Conservation (phyloP, 2,797 vertebrate species). For the Arvicola amphibius region DNA sequence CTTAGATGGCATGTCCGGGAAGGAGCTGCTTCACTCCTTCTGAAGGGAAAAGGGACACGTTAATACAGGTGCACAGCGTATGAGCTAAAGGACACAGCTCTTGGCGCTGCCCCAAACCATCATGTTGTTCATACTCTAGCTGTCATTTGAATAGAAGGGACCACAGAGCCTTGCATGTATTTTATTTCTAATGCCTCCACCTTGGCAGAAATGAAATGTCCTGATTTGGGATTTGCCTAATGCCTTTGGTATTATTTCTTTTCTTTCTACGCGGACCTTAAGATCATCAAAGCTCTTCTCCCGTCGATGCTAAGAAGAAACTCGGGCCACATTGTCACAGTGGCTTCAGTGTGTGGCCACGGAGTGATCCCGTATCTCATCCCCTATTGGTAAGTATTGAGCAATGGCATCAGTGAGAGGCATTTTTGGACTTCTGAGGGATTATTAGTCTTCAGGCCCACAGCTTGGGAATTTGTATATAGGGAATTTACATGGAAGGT, state of each 20-base stretch:
- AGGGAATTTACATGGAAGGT: not conserved
- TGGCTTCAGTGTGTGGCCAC: slow-evolving; percentile 79
- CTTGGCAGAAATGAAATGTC: not conserved
- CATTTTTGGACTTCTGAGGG: not conserved
- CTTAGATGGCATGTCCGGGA: not conserved
- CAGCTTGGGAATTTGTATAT: not conserved
- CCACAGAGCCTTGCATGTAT: not conserved
- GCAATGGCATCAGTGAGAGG: not conserved
- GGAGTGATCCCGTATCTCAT: slow-evolving; percentile 75
- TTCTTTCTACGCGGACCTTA: not conserved
- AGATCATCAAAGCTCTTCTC: slow-evolving; percentile 82
- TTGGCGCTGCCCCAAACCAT: not conserved
- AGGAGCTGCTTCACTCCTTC: not conserved
- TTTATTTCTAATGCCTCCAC: not conserved
- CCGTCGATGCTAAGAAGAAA: slow-evolving; percentile 81
- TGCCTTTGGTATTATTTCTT: not conserved
- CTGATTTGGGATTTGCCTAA: slow-evolving; percentile 9
- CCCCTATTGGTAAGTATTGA: slow-evolving; percentile 77
- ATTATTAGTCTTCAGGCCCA: not conserved
- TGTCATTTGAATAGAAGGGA: not conserved
- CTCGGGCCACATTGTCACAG: slow-evolving; percentile 80
- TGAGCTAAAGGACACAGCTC: not conserved
- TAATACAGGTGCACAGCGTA: not conserved
- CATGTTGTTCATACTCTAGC: not conserved
- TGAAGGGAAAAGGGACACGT: not conserved